These are phyloP conservation scores for Atta texana DNA, from an alignment of 1,140 invertebrate species.

Conservation along the genomic window DNA sequence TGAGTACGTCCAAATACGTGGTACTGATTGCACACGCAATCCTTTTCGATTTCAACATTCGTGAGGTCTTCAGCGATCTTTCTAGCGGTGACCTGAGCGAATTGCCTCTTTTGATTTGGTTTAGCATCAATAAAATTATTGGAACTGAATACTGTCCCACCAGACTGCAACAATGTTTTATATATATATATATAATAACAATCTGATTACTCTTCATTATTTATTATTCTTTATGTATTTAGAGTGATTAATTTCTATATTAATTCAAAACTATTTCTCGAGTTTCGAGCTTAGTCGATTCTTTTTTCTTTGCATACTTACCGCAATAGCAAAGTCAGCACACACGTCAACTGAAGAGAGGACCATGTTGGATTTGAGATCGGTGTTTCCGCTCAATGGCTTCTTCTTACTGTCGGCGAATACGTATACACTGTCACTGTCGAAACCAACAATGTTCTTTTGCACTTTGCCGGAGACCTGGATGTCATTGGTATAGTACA, in stretches of 20 bases:
- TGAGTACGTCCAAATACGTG: slow-evolving; percentile 78
- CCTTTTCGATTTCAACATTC: slow-evolving; percentile 83
- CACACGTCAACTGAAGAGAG: slow-evolving; percentile 87
- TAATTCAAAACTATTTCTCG: background rate
- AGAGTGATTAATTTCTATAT: background rate
- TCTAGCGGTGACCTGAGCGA: slow-evolving; percentile 85
- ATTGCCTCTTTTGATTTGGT: slow-evolving; percentile 87
- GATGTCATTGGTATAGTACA: slow-evolving; percentile 84
- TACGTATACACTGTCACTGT: slow-evolving; percentile 86
- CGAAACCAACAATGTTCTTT: slow-evolving; percentile 87
- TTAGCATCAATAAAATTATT: slow-evolving; percentile 86
- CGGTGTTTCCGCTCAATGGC: slow-evolving; percentile 84
- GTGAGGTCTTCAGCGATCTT: slow-evolving; percentile 85
- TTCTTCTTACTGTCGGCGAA: slow-evolving; percentile 88
- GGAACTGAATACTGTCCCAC: slow-evolving; percentile 87
- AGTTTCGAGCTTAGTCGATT: background rate
- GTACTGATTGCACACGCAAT: slow-evolving; percentile 86
- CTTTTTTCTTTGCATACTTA: slow-evolving; percentile 78
- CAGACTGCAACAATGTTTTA: slow-evolving; percentile 83
- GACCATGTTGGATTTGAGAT: slow-evolving; percentile 85
- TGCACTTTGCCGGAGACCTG: slow-evolving; percentile 82
- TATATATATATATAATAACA: background rate
- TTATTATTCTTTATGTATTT: background rate
- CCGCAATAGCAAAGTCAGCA: slow-evolving; percentile 85
- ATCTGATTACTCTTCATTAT: background rate